Base-by-base conservation (phyloP, 1,140 invertebrate species). In the Druon quercuslanigerum region DNA sequence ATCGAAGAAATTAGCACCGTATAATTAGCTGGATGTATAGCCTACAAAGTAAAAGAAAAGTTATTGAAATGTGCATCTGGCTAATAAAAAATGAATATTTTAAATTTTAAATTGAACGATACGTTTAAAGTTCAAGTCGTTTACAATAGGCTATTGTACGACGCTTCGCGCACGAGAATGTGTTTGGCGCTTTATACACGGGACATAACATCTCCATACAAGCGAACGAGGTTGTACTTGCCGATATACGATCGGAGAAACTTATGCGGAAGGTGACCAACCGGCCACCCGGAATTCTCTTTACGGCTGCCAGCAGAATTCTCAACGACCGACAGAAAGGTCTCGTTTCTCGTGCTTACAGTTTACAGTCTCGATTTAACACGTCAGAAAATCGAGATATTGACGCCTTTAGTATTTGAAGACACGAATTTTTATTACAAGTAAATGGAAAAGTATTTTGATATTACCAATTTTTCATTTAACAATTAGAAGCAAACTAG, bases 221-320 rank as follows among this genome's bases (percentile, higher is more conserved):
- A 72, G 74, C 19, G 79, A 84, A 89, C 84, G 87, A 90, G 89
- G 89, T 88, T 88, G 89, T 90, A 87, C 84, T 85, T 84, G 87
- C 85, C 89, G 87, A 90, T 90, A 88, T 88, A 88, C 87, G 89
- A 91, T 90, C 89, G 87, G 82, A 72, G 86, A 87, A 84, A 82
- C 82, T 82, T 85, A 84, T 83, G 87, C 81, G 81, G 76, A 83
- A 87, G 82, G 78, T 86, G 85, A 57, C 52, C 72, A 72, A 52
- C 19, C 74, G 83, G 84, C 90, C 90, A 91, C 90, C 90, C 90
- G 89, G 89, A 84, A 90, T 88, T 87, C 83, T 71, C 84, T 87
- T 84, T 83, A 83, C 84, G 78, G 82, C 84, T 83, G 81, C 81
- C 84, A 75, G 75, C 76, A 75, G 84, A 85, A 87, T 89, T 90